Conservation (phyloP, 2,797 vertebrate genomes). For the Karalla daura region DNA sequence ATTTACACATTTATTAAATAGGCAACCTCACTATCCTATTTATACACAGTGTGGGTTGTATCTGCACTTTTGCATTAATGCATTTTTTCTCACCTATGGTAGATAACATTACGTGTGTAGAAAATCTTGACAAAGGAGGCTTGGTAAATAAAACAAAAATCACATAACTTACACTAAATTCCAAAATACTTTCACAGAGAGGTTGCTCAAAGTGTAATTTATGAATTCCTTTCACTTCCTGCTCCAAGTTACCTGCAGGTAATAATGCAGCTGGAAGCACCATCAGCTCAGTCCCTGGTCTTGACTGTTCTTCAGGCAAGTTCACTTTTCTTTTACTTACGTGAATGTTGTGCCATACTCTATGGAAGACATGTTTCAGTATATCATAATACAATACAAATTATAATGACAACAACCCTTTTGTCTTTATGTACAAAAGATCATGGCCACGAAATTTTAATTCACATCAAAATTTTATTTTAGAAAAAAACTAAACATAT, state of each 20-base stretch:
- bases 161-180: too few species aligned
- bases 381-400: too few species aligned
- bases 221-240: neutral
- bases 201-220: neutral
- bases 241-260: neutral
- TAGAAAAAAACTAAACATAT: too few species aligned
- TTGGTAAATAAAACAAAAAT: conserved; percentile 1
- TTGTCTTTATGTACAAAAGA: too few species aligned
- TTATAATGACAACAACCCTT: too few species aligned
- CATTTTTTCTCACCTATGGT: neutral
- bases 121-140: neutral
- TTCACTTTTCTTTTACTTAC: neutral
- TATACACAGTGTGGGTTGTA: too few species aligned
- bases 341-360: neutral
- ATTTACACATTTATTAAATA: neutral
- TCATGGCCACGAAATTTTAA: too few species aligned
- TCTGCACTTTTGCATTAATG: neutral
- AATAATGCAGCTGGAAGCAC: neutral
- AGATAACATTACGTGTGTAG: neutral
- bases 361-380: neutral
- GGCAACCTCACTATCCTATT: too few species aligned
- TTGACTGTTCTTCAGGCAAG: conserved; percentile 20
- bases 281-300: conserved; percentile 1
- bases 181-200: neutral
- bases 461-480: too few species aligned